Evolutionary conservation across 2,797 vertebrate genomes (phyloP).

Genomic region (Alectoris magna): DNA sequence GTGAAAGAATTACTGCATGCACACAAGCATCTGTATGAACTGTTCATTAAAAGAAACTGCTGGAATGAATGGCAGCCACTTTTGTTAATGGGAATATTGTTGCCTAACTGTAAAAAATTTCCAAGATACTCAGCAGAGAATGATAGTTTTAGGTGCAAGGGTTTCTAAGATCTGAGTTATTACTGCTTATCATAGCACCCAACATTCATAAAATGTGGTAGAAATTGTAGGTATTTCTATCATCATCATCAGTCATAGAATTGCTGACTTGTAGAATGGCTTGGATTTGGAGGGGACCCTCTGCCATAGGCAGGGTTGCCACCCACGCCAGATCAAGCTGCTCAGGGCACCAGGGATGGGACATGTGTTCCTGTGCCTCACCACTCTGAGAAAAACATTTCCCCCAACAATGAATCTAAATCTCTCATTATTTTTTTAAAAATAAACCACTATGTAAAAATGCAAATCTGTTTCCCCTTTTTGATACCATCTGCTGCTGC

Average conservation of each 20-base stretch:
- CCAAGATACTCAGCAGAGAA: neutral
- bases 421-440: neutral
- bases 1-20: neutral
- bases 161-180: neutral
- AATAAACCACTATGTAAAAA: neutral
- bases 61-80: neutral
- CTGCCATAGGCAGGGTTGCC: neutral
- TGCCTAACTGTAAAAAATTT: neutral
- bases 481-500: neutral
- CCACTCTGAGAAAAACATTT: neutral
- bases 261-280: neutral
- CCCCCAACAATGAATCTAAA: neutral
- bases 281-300: neutral
- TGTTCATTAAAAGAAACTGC: neutral
- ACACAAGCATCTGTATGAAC: neutral
- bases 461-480: fast-evolving
- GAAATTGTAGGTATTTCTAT: neutral
- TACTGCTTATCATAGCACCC: neutral
- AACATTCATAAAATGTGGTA: neutral
- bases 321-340: neutral
- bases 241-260: neutral
- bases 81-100: neutral
- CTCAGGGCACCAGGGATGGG: neutral
- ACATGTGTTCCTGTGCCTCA: neutral
- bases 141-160: neutral